phyloP scores from a whole-genome alignment of 2,113 vertebrate species.

The Podiceps cristatus region DNA sequence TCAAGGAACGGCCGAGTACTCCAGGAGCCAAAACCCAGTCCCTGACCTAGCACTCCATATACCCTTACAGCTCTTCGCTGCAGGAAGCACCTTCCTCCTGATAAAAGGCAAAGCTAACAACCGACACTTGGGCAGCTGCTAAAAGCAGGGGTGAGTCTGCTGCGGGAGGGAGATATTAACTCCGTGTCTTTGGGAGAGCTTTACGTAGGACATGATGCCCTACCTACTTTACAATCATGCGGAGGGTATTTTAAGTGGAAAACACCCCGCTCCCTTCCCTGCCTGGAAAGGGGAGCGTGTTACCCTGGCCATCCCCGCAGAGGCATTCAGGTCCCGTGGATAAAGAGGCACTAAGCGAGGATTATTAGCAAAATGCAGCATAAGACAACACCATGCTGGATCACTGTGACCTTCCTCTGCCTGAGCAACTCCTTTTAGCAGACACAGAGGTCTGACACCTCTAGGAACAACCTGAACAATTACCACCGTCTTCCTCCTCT shows the following conservation, averaged over 20 bases:
- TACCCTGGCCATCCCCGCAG: neutral
- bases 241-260: neutral
- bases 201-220: fast-evolving
- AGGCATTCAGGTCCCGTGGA: neutral
- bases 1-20: neutral
- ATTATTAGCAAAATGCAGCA: neutral
- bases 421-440: neutral
- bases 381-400: neutral
- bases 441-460: neutral
- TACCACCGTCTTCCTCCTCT: neutral
- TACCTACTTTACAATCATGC: neutral
- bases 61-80: neutral
- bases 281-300: neutral
- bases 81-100: neutral
- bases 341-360: neutral
- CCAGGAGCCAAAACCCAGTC: neutral
- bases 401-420: neutral
- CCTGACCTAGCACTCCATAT: neutral
- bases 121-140: neutral
- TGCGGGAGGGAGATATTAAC: neutral
- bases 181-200: neutral
- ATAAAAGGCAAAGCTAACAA: neutral
- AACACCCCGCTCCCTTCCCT: neutral
- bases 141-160: neutral
- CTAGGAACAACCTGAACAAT: neutral